Percentiles rank a stretch among this genome's conserved stretches.
These are phyloP conservation scores for Epizoanthus rinbou DNA, from an alignment of 92 coral and sea anemone species.

Conservation along the genomic window DNA sequence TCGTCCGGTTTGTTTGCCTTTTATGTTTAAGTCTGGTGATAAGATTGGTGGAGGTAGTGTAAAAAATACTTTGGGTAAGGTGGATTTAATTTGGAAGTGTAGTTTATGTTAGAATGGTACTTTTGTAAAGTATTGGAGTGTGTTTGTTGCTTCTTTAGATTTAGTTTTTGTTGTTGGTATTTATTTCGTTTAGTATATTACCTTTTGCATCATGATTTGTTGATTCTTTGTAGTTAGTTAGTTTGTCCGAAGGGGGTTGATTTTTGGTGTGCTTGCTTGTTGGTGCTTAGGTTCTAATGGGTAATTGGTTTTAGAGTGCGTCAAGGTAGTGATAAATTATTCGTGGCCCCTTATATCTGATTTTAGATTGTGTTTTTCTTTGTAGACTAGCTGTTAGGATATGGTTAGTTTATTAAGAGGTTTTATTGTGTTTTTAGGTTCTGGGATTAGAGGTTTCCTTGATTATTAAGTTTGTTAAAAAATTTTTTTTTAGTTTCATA, in stretches of 20 bases:
- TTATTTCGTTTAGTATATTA: neutral
- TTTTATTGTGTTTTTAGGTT: neutral
- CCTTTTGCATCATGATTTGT: constrained; percentile 18
- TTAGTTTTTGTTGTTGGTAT: neutral
- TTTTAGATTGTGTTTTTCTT: neutral
- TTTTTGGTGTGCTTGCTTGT: neutral
- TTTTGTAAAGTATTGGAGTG: constrained; percentile 14
- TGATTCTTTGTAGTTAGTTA: neutral
- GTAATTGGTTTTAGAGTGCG: neutral
- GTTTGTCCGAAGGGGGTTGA: constrained; percentile 3
- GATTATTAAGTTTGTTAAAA: constrained; percentile 3
- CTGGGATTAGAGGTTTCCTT: constrained; percentile 13
- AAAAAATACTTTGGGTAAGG: too few relatives aligned
- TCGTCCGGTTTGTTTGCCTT: too few relatives aligned
- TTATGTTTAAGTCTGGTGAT: too few relatives aligned
- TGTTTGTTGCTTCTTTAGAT: constrained; percentile 12
- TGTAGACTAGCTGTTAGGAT: neutral
- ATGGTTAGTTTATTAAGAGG: neutral
- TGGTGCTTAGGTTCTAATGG: neutral
- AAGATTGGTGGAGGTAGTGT: too few relatives aligned
- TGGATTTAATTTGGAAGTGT: neutral
- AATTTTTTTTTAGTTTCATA: neutral
- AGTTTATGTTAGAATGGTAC: constrained; percentile 1
- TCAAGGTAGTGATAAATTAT: constrained; percentile 6
- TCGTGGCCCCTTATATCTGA: neutral